These are phyloP conservation scores for Zootermopsis nevadensis DNA, from an alignment of 2,888 invertebrate species.

Conservation along the genomic window DNA sequence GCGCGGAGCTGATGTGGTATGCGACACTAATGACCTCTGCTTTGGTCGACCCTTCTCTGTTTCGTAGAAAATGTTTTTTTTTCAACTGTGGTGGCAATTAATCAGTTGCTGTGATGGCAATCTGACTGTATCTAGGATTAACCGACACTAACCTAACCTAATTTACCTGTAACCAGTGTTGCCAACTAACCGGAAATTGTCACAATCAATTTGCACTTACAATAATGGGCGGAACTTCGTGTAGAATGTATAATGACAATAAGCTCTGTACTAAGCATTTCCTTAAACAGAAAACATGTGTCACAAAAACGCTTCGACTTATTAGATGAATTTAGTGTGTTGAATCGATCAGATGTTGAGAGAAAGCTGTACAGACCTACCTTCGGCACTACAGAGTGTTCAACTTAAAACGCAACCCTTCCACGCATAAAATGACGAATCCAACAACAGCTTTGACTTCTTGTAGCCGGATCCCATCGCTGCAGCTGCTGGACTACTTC, in stretches of 20 bases:
- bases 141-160: conserved; percentile 19
- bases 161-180: background rate
- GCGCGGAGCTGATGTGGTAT: conserved; percentile 1
- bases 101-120: background rate
- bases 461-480: no score
- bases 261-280: background rate
- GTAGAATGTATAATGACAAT: background rate
- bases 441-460: no score
- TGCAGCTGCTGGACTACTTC: no score
- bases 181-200: conserved; percentile 5
- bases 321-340: no score
- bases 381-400: no score
- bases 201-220: background rate
- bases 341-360: no score
- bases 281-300: background rate
- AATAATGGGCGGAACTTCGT: background rate
- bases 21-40: conserved; percentile 20
- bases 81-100: background rate
- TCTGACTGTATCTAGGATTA: background rate
- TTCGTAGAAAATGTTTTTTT: background rate
- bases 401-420: no score
- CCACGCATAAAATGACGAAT: no score
- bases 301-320: background rate
- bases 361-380: no score
- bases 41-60: conserved; percentile 11